Base-by-base conservation (phyloP, 2,113 vertebrate genomes). In the Muntiacus reevesi region DNA sequence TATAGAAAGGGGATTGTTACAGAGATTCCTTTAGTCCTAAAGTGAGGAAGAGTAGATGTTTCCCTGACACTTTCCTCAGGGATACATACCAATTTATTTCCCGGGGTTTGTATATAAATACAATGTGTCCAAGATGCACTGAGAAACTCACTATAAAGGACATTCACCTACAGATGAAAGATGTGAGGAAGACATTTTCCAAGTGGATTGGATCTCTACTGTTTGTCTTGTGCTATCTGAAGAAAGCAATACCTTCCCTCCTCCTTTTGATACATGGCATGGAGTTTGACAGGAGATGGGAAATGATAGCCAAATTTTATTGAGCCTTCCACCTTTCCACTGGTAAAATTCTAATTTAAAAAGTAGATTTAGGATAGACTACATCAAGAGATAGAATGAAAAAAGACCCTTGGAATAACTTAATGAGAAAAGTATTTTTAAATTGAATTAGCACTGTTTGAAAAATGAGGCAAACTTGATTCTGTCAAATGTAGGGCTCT, bases 351-450 rank as follows among this genome's bases (percentile, higher is more conserved):
- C n/a, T 79, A 94, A 96, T 64, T 87, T 76, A 95, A 50, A 82
- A 94, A 62, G 27, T 84, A 94, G 60, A 89, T 91, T 23, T 15
- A 93, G 10, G n/a, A 84, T 50, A 96, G 21, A 94, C 45, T 71
- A 91, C 88, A 81, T 7, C 28, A 76, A 60, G 54, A 89, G 57
- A 89, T 50, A n/a, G 40, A 92, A 86, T 23, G 87, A 55, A 27
- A 98, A 64, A 71, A 97, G 95, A 87, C 62, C 88, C 78, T 91
- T 93, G 67, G 17, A 92, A 95, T 88, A 96, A 85, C 57, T 91
- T 90, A 87, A 96, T 40, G 86, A 86, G 79, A 92, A 87, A 97
- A 89, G 55, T 92, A 97, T 96, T 97, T 98, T 97, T 93, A 97
- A 97, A 88, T 67, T 17, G 16, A 96, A 94, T 95, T 98, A 98